These are phyloP conservation scores for Tipula helvola DNA, from an alignment of 2,888 invertebrate genomes.

Conservation along the genomic window DNA sequence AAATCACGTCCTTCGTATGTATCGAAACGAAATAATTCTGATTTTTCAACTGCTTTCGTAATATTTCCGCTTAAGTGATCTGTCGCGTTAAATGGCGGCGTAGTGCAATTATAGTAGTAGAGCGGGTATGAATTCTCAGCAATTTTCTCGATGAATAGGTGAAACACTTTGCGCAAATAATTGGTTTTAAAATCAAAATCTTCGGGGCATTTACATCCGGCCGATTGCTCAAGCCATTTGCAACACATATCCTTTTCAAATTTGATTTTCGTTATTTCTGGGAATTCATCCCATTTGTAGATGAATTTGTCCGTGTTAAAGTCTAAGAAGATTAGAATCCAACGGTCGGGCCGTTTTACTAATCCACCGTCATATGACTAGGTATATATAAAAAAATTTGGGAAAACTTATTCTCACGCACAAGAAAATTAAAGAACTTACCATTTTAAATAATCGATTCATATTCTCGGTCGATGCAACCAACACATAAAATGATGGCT, in stretches of 20 bases:
- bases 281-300: conserved; percentile 18
- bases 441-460: conserved; percentile 49
- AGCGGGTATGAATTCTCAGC: neutral
- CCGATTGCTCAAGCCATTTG: neutral
- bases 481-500: conserved; percentile 60
- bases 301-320: conserved; percentile 42
- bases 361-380: conserved; percentile 47
- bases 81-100: neutral
- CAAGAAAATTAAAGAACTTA: conserved; percentile 24
- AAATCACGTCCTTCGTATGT: conserved; percentile 33
- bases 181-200: neutral
- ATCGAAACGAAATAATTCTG: neutral
- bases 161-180: neutral
- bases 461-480: conserved; percentile 51
- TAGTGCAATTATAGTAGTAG: neutral
- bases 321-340: conserved; percentile 63
- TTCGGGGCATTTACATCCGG: neutral
- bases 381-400: conserved; percentile 27
- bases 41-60: neutral
- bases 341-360: conserved; percentile 48
- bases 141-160: neutral
- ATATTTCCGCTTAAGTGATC: neutral
- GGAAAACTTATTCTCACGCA: neutral
- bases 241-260: neutral
- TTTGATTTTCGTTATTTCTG: neutral